Evolutionary conservation across 2,113 vertebrate genomes (phyloP).

Genomic region (Ictalurus furcatus): DNA sequence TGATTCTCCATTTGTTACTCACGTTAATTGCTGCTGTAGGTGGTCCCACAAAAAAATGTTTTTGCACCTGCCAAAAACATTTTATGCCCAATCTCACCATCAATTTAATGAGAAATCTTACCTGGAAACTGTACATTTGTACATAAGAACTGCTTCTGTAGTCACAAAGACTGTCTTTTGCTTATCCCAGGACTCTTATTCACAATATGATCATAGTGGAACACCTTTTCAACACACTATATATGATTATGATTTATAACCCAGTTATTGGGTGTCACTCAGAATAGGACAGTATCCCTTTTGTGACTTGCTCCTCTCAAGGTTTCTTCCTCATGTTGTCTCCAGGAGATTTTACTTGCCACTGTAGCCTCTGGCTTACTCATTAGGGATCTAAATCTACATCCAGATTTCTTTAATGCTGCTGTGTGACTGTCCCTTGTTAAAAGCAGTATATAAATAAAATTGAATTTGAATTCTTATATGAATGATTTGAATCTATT

Average conservation of each 20-base stretch:
- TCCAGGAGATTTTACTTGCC: background rate
- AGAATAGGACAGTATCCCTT: background rate
- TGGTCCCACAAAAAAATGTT: no score
- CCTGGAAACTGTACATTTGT: background rate
- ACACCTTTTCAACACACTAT: background rate
- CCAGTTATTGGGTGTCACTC: background rate
- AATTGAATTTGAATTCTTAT: background rate
- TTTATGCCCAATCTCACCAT: background rate
- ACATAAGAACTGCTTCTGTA: background rate
- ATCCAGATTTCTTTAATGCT: background rate
- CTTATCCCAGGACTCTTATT: background rate
- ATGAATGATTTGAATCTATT: background rate
- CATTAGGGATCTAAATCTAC: background rate
- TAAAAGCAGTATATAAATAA: background rate
- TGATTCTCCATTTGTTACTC: background rate
- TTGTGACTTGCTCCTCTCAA: background rate
- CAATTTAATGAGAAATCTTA: background rate
- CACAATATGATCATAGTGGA: background rate
- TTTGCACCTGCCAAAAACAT: background rate
- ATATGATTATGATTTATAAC: background rate
- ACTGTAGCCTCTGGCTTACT: background rate
- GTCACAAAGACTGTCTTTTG: background rate
- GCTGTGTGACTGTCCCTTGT: background rate
- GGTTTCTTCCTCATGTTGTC: background rate
- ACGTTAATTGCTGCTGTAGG: background rate